Base-by-base conservation (phyloP, 2,113 vertebrate genomes). In the Myiozetetes cayanensis region DNA sequence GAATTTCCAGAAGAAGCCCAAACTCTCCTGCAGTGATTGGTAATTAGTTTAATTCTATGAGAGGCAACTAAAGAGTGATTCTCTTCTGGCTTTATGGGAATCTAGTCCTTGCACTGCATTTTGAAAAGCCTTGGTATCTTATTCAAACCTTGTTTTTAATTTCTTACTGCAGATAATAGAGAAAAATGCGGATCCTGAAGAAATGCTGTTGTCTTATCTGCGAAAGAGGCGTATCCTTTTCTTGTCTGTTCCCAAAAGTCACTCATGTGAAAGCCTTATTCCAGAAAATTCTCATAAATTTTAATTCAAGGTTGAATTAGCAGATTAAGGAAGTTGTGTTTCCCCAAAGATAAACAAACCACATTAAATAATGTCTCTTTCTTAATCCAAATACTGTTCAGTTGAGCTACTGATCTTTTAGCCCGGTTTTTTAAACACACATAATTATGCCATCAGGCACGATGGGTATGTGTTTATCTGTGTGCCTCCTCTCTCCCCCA, bases 211-310 rank as follows among this genome's bases (percentile, higher is more conserved):
- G 61, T 94, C 98, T 82, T 98, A 98, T 73, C 96, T 99, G 83
- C 95, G 98, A 73, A 97, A 97, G 39, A 98, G 85, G 41, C 44
- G 97, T 99, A 99, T 98, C 97, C 97, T 98, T 97, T 96, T 76
- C 76, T 85, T 66, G 22, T 58, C 43, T 58, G 20, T 76, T 86
- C 47, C 25, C 70, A 75, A 12, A 53, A 44, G 70, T 90, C 61
- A 63, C 11, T 55, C 25, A 35, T 25, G 12, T 65, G 66, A 90
- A 82, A 78, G 19, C 13, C 20, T 89, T 85, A 43, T 33, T 88
- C 5, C 9, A 56, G n/a, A 91, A 82, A 66, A 52, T 80, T 78
- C 30, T 63, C 14, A 23, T 33, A 24, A 78, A 53, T 81, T 4
- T 62, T 85, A 62, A 70, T 62, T 82, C 37, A 58, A 50, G 39